Base-by-base conservation (phyloP, 2,113 vertebrate genomes). In the Percopsis transmontana region DNA sequence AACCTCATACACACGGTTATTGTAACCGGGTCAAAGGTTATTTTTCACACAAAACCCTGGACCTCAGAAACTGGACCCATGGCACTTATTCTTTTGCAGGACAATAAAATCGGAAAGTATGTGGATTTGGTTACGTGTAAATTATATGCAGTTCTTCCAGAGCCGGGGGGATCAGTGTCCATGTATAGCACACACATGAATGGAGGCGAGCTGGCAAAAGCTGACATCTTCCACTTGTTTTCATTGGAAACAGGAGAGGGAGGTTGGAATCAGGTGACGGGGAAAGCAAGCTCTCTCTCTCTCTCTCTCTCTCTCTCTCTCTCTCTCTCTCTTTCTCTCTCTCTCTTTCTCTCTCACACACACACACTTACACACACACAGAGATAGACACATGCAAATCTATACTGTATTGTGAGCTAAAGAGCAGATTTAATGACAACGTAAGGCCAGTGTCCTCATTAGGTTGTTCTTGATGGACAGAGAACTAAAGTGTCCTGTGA, bases 31-130 rank as follows among this genome's bases (percentile, higher is more conserved):
- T 60, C 65, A 62, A 62, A 62, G 68, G 62, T 72, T 48, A 41
- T 59, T 65, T 80, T 78, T 77, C 57, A 39, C 52, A 61, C 53
- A 33, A 66, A 82, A 23, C 42, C 58, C 58, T 20, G 82, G 68
- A 74, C 67, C 50, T 65, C 62, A 64, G 85, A 77, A 87, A 88
- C 80, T 74, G 77, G 84, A 88, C 86, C 82, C 89, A 33, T 79
- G 79, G 73, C 79, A 82, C 73, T 70, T 81, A 85, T 90, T 90
- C 88, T 89, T 88, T 72, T 19, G 39, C 63, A 72, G 77, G 84
- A 92, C 90, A 92, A 92, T 90, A 88, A 83, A 82, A 79, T 77
- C 44, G 56, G 79, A 84, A 87, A 82, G 80, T 79, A 82, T 87
- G 76, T 57, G 75, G 77, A 64, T 90, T 83, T 74, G 66, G 85